These are phyloP conservation scores for Ectemnius cavifrons DNA, from an alignment of 2,888 invertebrate species.

Conservation along the genomic window DNA sequence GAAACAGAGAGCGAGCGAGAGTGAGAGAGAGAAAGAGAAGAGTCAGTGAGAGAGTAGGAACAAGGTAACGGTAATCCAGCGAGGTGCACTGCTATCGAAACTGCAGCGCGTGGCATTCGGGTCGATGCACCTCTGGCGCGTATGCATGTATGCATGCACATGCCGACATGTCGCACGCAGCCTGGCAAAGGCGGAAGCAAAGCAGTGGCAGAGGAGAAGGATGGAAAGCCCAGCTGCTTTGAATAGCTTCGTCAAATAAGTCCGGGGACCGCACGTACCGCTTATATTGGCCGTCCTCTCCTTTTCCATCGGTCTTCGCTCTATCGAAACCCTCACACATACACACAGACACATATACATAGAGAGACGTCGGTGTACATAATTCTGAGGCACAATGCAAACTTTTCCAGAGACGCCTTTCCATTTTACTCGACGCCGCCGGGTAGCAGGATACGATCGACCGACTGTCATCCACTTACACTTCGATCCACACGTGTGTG, in stretches of 20 bases:
- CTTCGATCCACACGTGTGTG: neutral
- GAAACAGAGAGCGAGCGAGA: too few species aligned
- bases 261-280: conserved; percentile 45
- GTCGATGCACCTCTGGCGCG: neutral
- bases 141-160: too few species aligned
- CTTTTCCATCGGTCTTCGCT: conserved; percentile 6
- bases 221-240: conserved; percentile 35
- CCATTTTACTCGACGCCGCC: conserved; percentile 20
- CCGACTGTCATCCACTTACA: neutral
- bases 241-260: conserved; percentile 56
- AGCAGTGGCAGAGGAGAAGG: neutral
- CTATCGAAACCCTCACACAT: too few species aligned
- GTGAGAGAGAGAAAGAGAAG: too few species aligned
- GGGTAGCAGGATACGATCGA: neutral
- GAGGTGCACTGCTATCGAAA: conserved; percentile 19
- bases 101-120: conserved; percentile 14
- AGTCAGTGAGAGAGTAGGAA: too few species aligned
- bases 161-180: neutral
- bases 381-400: conserved; percentile 27
- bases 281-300: conserved; percentile 19
- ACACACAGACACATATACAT: too few species aligned
- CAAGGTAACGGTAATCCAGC: conserved; percentile 11
- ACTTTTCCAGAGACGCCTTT: conserved; percentile 34
- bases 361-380: neutral
- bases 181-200: conserved; percentile 3